Evolutionary conservation across 2,797 vertebrate genomes (phyloP).

Genomic region (Gadopsis marmoratus): DNA sequence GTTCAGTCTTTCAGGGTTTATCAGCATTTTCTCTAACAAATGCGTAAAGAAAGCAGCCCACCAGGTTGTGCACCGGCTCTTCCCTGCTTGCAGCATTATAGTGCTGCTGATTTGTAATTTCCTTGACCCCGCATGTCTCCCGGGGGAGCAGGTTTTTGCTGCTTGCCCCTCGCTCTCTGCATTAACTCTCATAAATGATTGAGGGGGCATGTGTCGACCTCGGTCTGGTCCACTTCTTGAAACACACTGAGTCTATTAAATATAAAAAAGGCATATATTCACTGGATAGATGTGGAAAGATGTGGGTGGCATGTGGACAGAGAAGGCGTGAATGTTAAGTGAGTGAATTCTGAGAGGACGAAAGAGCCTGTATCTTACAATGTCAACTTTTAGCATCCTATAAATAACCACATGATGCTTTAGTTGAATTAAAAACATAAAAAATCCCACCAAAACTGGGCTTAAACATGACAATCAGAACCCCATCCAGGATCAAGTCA

Average conservation of each 20-base stretch:
- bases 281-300: constrained; percentile 3
- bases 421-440: not conserved
- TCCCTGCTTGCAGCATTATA: constrained; percentile 41
- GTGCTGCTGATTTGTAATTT: constrained; percentile 71
- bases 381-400: not conserved
- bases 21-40: constrained; percentile 35
- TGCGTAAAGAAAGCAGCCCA: constrained; percentile 31
- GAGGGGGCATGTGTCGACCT: constrained; percentile 53
- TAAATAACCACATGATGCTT: not conserved
- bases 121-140: constrained; percentile 45
- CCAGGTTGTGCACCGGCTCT: constrained; percentile 21
- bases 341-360: constrained; percentile 1
- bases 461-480: not conserved
- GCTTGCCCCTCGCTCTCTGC: constrained; percentile 57
- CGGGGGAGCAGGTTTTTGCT: constrained; percentile 44
- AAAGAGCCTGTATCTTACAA: not conserved
- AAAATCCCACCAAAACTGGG: not conserved
- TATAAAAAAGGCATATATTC: constrained; percentile 38
- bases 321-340: constrained; percentile 2
- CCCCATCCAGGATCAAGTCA: not conserved
- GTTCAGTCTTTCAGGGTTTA: constrained; percentile 28
- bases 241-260: constrained; percentile 51
- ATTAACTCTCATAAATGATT: constrained; percentile 76
- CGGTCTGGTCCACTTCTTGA: constrained; percentile 17
- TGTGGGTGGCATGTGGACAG: not conserved